Evolutionary conservation across 1,140 invertebrate species (phyloP).

Genomic region (Caenorhabditis brenneri): DNA sequence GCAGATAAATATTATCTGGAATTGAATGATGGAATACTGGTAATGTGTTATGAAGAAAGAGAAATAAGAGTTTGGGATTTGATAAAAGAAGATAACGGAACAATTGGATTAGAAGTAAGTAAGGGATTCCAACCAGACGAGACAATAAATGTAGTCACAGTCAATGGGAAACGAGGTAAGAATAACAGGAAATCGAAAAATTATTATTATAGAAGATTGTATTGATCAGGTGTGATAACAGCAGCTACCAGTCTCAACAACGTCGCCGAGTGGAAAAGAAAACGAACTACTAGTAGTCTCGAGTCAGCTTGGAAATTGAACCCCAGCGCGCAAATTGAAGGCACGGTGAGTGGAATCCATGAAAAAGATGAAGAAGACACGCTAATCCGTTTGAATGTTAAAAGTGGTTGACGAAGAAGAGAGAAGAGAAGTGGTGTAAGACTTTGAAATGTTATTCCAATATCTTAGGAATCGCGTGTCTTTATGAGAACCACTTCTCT

Average conservation of each 20-base stretch:
- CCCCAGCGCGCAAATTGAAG: neutral
- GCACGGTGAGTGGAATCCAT: neutral
- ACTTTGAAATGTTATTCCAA: conserved; percentile 53
- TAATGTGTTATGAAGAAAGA: conserved; percentile 62
- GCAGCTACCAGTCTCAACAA: conserved; percentile 25
- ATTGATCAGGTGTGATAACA: conserved; percentile 26
- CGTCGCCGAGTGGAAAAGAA: conserved; percentile 46
- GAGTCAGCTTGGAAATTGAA: conserved; percentile 14
- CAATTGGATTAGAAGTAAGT: conserved; percentile 18
- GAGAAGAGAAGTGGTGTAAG: neutral
- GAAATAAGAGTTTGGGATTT: conserved; percentile 88
- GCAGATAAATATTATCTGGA: conserved; percentile 25
- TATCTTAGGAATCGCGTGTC: too few relatives aligned
- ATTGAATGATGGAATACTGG: conserved; percentile 58
- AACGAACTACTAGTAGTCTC: neutral
- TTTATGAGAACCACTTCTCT: too few relatives aligned
- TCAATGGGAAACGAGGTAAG: conserved; percentile 23
- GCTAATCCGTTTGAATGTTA: conserved; percentile 60
- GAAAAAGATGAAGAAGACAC: neutral
- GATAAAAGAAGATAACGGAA: conserved; percentile 83
- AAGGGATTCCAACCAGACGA: neutral
- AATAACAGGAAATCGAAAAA: neutral
- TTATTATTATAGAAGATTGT: neutral
- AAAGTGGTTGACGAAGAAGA: conserved; percentile 67
- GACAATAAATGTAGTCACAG: conserved; percentile 21